Percentiles rank a stretch among this genome's conserved stretches.
phyloP scores from a whole-genome alignment of 2,888 invertebrate species.

The Scotopteryx bipunctaria region DNA sequence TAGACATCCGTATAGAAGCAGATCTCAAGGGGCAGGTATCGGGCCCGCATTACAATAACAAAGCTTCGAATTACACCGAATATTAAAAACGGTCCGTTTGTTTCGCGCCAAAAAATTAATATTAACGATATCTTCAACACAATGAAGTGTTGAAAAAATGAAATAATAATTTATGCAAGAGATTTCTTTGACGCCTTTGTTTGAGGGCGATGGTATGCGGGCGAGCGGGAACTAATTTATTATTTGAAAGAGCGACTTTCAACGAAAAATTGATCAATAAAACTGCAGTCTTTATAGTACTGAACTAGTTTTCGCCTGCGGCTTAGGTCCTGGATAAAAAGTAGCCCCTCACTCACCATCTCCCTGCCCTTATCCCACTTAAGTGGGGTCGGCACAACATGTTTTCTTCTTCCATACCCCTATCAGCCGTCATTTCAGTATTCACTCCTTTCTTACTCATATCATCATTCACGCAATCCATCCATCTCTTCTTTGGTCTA shows the following conservation, averaged over 20 bases:
- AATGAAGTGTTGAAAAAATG: slow-evolving; percentile 73
- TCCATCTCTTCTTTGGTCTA: too few species aligned
- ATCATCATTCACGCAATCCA: too few species aligned
- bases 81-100: slow-evolving; percentile 73
- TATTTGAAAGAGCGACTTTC: slow-evolving; percentile 20
- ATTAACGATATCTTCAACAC: slow-evolving; percentile 79
- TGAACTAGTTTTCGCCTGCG: too few species aligned
- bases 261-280: slow-evolving; percentile 15
- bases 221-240: slow-evolving; percentile 37
- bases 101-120: slow-evolving; percentile 82
- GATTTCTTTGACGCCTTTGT: slow-evolving; percentile 78
- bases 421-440: too few species aligned
- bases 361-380: too few species aligned
- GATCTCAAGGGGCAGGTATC: slow-evolving; percentile 35
- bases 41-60: slow-evolving; percentile 74
- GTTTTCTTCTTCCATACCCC: too few species aligned
- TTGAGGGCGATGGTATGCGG: slow-evolving; percentile 43
- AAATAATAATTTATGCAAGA: slow-evolving; percentile 77
- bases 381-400: too few species aligned
- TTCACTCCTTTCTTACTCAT: too few species aligned
- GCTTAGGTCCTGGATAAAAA: too few species aligned
- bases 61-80: slow-evolving; percentile 69
- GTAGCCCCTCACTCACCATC: too few species aligned
- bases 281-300: not conserved
- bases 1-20: slow-evolving; percentile 13